Percentiles rank a stretch among this genome's conserved stretches.
phyloP scores from a whole-genome alignment of 2,797 vertebrate genomes.

The Acomys russatus region DNA sequence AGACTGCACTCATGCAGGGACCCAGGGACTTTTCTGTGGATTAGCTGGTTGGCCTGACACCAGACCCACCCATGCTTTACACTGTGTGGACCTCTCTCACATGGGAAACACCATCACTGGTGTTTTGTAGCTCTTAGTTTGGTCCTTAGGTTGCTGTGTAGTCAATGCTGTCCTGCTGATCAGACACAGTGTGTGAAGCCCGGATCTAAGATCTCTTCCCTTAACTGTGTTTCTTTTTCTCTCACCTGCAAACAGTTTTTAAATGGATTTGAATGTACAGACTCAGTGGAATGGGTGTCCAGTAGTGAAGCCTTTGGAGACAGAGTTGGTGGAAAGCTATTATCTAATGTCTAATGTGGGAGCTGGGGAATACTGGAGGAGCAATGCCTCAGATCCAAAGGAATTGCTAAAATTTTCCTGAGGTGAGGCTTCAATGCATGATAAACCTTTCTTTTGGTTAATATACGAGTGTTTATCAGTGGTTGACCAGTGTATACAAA shows the following conservation, averaged over 20 bases:
- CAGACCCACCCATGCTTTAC: too few relatives aligned
- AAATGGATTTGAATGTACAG: conserved; percentile 38
- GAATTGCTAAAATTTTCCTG: not conserved
- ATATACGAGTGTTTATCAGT: not conserved
- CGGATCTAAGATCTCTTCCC: too few relatives aligned
- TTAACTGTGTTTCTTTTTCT: too few relatives aligned
- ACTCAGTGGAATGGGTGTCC: conserved; percentile 38
- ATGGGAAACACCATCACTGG: too few relatives aligned
- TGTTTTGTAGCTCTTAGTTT: too few relatives aligned
- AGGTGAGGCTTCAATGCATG: not conserved
- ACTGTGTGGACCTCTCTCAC: too few relatives aligned
- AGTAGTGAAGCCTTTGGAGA: conserved; percentile 32
- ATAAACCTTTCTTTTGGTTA: not conserved
- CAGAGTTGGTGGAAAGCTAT: conserved; percentile 73
- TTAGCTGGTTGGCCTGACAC: too few relatives aligned
- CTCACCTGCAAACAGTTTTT: not conserved
- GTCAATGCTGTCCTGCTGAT: too few relatives aligned
- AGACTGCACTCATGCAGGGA: too few relatives aligned
- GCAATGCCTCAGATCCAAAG: not conserved
- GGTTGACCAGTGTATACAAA: not conserved
- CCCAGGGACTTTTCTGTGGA: too few relatives aligned
- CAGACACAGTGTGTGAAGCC: too few relatives aligned
- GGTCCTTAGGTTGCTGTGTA: too few relatives aligned
- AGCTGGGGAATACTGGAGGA: not conserved
- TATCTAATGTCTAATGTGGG: conserved; percentile 63